Evolutionary conservation across 2,797 vertebrate genomes (phyloP).

Genomic region (Esox lucius): DNA sequence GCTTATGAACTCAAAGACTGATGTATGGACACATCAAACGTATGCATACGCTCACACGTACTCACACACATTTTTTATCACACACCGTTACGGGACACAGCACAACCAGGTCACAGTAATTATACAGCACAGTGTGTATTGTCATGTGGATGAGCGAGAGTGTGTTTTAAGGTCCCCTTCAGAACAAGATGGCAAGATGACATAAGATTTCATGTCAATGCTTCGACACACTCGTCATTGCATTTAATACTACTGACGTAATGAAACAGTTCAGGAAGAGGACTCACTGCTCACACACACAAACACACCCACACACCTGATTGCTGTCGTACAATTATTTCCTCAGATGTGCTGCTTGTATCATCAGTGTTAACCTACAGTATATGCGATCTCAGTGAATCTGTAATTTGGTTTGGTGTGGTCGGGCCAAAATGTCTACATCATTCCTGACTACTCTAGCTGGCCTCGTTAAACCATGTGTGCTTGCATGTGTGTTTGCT

Average conservation of each 20-base stretch:
- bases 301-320: not conserved
- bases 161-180: not conserved
- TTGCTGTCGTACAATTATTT: not conserved
- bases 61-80: constrained; percentile 5
- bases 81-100: not conserved
- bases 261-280: constrained; percentile 15
- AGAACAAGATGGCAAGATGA: not conserved
- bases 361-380: no score
- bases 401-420: constrained; percentile 25
- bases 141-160: not conserved
- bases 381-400: constrained; percentile 7
- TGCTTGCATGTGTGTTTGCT: constrained; percentile 13
- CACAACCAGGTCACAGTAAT: not conserved
- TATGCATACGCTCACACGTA: not conserved
- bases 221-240: constrained; percentile 21
- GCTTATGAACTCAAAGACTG: not conserved
- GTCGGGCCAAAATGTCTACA: constrained; percentile 23
- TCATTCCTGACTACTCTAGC: constrained; percentile 23
- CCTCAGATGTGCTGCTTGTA: not conserved
- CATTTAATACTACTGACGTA: not conserved
- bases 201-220: constrained; percentile 3
- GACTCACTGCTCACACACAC: not conserved
- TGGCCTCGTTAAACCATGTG: constrained; percentile 34
- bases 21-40: not conserved
- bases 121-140: not conserved